phyloP scores from a whole-genome alignment of 2,113 vertebrate species.

The Amphilophus citrinellus region DNA sequence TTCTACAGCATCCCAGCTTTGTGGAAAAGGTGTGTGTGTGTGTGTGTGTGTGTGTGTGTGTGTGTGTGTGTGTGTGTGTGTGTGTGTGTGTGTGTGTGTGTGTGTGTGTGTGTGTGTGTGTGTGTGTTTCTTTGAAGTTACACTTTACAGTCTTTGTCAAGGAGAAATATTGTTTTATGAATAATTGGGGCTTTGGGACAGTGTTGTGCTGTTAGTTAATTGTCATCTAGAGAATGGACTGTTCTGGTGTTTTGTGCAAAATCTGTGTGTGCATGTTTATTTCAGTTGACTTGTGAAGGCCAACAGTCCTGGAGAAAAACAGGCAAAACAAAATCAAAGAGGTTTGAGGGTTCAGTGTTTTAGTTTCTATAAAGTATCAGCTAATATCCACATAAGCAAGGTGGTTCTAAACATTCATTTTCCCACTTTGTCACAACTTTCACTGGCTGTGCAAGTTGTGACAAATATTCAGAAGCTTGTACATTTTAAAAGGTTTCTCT shows the following conservation, averaged over 20 bases:
- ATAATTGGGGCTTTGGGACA: slow-evolving; percentile 61
- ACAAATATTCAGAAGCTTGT: neutral
- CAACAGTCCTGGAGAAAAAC: neutral
- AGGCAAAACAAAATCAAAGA: neutral
- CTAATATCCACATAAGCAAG: neutral
- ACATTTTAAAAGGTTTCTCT: neutral
- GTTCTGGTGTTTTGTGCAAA: slow-evolving; percentile 1
- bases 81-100: too few species aligned
- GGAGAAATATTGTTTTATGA: slow-evolving; percentile 51
- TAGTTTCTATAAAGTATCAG: neutral
- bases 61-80: neutral
- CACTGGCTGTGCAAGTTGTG: neutral
- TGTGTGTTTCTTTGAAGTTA: slow-evolving; percentile 20
- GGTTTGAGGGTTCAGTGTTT: neutral
- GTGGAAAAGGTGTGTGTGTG: neutral
- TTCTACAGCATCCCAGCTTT: neutral
- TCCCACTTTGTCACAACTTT: too few species aligned
- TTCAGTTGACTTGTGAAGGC: neutral
- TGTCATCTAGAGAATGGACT: slow-evolving; percentile 27
- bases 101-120: neutral
- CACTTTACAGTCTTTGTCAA: slow-evolving; percentile 40
- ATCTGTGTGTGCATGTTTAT: neutral
- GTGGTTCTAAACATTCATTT: neutral
- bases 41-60: neutral
- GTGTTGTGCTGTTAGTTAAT: slow-evolving; percentile 34